A percentile compares a stretch with the other conserved stretches of the same genome.
Evolutionary conservation across 2,113 vertebrate species (phyloP).

Genomic region (Oncorhynchus gorbuscha): DNA sequence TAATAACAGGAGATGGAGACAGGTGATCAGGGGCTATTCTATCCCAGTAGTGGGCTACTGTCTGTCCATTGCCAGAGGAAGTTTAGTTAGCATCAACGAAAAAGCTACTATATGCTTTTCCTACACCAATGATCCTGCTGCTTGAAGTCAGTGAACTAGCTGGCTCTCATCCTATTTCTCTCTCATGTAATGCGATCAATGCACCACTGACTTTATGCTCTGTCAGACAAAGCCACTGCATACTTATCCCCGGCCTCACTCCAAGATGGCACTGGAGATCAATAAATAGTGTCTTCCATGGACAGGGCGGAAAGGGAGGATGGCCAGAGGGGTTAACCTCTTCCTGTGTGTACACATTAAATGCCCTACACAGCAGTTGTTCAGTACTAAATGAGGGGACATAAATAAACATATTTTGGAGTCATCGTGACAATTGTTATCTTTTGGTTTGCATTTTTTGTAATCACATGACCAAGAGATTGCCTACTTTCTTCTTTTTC

Average conservation of each 20-base stretch:
- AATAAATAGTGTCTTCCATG: conserved; percentile 26
- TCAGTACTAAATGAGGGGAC: too few species aligned
- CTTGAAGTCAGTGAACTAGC: background rate
- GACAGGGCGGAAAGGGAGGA: conserved; percentile 4
- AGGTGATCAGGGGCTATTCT: conserved; percentile 9
- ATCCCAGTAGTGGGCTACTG: conserved; percentile 11
- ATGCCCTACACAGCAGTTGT: too few species aligned
- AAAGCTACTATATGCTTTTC: background rate
- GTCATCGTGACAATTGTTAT: too few species aligned
- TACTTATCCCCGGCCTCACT: conserved; percentile 17
- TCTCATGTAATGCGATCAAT: conserved; percentile 18
- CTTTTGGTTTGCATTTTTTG: too few species aligned
- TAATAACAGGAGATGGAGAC: conserved; percentile 17
- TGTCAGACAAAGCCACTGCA: conserved; percentile 27
- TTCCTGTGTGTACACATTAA: too few species aligned
- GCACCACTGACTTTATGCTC: conserved; percentile 1
- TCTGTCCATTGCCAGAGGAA: conserved; percentile 12
- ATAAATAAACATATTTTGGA: too few species aligned
- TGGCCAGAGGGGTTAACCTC: too few species aligned
- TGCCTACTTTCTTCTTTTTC: too few species aligned
- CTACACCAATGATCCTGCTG: background rate
- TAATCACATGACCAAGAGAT: too few species aligned
- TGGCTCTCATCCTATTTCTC: background rate
- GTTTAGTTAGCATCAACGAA: background rate
- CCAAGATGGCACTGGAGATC: conserved; percentile 21